phyloP scores from a whole-genome alignment of 2,888 invertebrate species.

The Eupithecia vulgata region DNA sequence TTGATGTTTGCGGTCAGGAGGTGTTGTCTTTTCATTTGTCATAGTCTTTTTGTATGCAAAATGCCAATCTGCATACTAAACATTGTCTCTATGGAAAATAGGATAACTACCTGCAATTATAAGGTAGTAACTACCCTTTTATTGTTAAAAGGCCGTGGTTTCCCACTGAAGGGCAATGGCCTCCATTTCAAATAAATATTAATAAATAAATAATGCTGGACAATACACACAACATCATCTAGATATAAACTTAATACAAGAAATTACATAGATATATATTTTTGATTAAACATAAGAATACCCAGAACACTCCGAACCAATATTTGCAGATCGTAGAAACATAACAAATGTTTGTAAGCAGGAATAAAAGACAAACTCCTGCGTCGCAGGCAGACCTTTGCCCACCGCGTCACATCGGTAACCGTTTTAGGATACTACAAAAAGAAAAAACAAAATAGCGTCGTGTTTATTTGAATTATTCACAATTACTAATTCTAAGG shows the following conservation, averaged over 20 bases:
- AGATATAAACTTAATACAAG: no score
- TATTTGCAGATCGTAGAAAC: no score
- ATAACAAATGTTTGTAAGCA: no score
- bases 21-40: not conserved
- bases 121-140: not conserved
- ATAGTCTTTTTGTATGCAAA: conserved; percentile 4
- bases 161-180: not conserved
- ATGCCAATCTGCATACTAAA: not conserved
- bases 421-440: not conserved
- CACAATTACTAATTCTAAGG: not conserved
- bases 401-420: no score
- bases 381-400: no score
- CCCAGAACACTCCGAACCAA: no score
- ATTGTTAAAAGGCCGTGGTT: not conserved
- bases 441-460: not conserved
- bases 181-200: not conserved
- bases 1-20: not conserved
- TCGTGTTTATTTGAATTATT: not conserved
- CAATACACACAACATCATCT: no score
- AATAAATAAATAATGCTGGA: no score
- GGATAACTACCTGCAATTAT: not conserved
- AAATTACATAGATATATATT: no score
- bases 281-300: no score
- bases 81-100: not conserved
- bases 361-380: no score